Conservation (phyloP, 1,140 invertebrate species). For the Sinella curviseta region DNA sequence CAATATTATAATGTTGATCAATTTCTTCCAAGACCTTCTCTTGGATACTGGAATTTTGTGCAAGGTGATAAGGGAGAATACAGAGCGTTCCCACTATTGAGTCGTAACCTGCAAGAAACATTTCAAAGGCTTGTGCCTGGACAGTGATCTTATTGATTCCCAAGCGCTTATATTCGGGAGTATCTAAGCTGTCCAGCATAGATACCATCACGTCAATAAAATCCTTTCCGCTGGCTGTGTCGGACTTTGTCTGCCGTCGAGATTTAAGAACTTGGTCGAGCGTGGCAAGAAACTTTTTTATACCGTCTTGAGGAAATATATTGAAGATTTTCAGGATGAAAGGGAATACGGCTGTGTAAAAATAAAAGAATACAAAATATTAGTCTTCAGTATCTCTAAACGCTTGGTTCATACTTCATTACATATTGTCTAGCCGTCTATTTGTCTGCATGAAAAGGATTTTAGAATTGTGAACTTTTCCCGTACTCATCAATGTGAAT, state of each 20-base stretch:
- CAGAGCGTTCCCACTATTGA: slow-evolving; percentile 24
- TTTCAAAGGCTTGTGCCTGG: slow-evolving; percentile 30
- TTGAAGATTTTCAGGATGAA: slow-evolving; percentile 33
- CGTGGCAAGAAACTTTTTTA: slow-evolving; percentile 1
- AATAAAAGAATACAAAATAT: neutral
- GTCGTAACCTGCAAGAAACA: slow-evolving; percentile 42
- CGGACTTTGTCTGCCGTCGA: neutral
- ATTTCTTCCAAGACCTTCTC: slow-evolving; percentile 73
- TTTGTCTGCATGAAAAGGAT: neutral
- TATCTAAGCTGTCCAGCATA: slow-evolving; percentile 31
- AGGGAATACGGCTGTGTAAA: slow-evolving; percentile 38
- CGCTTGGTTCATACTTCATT: too few species aligned
- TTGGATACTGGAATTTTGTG: slow-evolving; percentile 66
- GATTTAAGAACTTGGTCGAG: neutral
- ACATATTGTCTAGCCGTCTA: too few species aligned
- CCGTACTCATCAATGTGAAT: neutral
- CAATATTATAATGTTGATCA: slow-evolving; percentile 33
- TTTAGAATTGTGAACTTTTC: neutral
- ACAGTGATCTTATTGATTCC: slow-evolving; percentile 34
- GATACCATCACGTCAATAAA: slow-evolving; percentile 34
- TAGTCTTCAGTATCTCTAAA: too few species aligned
- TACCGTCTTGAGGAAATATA: neutral
- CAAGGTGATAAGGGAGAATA: slow-evolving; percentile 60
- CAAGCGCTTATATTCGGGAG: slow-evolving; percentile 34
- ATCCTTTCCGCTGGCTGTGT: slow-evolving; percentile 9